Evolutionary conservation across 2,113 vertebrate genomes (phyloP).

Genomic region (Phrynosoma platyrhinos): DNA sequence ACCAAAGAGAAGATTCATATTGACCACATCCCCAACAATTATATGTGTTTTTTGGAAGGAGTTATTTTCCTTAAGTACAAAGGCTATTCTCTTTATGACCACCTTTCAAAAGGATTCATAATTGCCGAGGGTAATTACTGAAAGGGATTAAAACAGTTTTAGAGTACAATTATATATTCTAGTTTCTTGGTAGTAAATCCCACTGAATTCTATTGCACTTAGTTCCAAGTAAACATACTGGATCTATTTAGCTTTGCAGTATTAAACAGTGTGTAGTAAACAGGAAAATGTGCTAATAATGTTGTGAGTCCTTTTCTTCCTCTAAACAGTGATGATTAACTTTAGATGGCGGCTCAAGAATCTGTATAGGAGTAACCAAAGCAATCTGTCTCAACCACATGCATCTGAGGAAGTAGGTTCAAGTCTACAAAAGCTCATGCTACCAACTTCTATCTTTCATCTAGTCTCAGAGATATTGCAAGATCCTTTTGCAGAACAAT

Average conservation of each 20-base stretch:
- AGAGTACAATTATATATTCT: background rate
- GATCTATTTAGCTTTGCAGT: background rate
- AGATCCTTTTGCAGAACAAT: no score
- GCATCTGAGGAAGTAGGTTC: no score
- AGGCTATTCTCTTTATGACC: accelerated
- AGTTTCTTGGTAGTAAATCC: background rate
- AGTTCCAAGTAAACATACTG: background rate
- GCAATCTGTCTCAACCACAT: no score
- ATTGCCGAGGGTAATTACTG: conserved; percentile 4
- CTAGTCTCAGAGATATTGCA: no score
- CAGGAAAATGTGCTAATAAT: background rate
- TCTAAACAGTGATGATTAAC: background rate
- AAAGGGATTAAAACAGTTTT: background rate
- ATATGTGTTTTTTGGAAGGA: conserved; percentile 3
- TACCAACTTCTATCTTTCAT: no score
- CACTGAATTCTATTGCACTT: background rate
- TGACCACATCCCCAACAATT: background rate
- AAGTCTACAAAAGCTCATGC: no score
- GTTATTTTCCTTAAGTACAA: background rate
- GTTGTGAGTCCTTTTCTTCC: background rate
- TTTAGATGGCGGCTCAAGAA: conserved; percentile 11
- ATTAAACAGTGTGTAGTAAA: conserved; percentile 4
- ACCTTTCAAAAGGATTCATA: background rate
- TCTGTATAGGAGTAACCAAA: conserved; percentile 3
- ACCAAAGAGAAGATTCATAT: background rate